Percentiles rank a stretch among this genome's conserved stretches.
Evolutionary conservation across 2,888 invertebrate species (phyloP).

Genomic region (Ophioninae sp.): DNA sequence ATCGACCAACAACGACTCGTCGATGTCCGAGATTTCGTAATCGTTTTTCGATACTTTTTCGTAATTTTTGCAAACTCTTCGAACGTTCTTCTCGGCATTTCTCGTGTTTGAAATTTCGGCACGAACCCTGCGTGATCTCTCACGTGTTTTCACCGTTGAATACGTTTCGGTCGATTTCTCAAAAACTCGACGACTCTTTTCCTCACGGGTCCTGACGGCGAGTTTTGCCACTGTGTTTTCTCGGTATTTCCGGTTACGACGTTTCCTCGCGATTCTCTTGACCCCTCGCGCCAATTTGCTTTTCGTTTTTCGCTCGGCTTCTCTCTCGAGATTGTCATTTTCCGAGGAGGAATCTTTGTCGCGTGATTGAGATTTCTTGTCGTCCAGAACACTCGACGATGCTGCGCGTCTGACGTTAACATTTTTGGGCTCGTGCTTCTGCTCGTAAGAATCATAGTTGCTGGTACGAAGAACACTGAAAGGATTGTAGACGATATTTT

Average conservation of each 20-base stretch:
- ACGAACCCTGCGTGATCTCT: background rate
- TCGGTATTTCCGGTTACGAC: background rate
- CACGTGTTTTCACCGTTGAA: background rate
- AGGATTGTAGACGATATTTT: conserved; percentile 15
- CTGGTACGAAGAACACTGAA: conserved; percentile 7
- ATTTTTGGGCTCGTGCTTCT: background rate
- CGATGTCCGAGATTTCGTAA: conserved; percentile 49
- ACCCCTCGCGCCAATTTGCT: background rate
- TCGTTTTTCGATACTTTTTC: conserved; percentile 3
- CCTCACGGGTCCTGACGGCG: background rate
- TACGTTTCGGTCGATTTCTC: background rate
- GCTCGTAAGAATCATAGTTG: background rate
- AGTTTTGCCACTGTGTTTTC: background rate
- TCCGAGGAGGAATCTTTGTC: background rate
- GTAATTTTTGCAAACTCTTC: background rate
- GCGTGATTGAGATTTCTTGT: background rate
- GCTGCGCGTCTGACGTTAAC: background rate
- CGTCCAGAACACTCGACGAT: background rate
- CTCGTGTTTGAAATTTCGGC: background rate
- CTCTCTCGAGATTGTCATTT: background rate
- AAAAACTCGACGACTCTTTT: background rate
- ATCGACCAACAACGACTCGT: conserved; percentile 53
- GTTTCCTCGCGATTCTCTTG: background rate
- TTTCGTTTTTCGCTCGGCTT: background rate
- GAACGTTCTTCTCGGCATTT: background rate